Evolutionary conservation across 2,113 vertebrate species (phyloP), one percentile per base, ranked within the genome.

Genomic region (Labeo rohita): DNA sequence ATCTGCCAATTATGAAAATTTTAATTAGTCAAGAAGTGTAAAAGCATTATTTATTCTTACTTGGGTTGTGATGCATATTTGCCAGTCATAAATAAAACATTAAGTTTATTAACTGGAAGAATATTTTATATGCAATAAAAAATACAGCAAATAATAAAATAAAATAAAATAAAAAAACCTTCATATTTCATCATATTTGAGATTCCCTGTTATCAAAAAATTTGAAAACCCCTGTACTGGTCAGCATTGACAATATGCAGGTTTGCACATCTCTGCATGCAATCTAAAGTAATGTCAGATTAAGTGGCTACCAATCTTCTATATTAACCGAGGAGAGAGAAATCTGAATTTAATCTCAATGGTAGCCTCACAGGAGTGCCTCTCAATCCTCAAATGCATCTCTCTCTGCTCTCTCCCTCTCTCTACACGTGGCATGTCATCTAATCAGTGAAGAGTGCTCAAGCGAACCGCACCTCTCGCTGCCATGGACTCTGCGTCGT

Each of bases 401-500:
- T 49, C 59, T 23, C 21, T 80, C 43, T 83, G 56, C 15, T 47
- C 59, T 34, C 56, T 65, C 23, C 34, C 12, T 50, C 15, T 68
- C 23, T 4, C 52, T 21, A 59, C 52, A 80, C 36, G 18, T 43
- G 36, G 36, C 77, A 80, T 80, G 77, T 61, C 36, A 61, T 61
- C 54, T 59, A 56, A 56, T 83, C 81, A 73, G 50, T 45, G 6
- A 83, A 59, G 50, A 83, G 66, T 50, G 63, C 54, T 61, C 15
- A 7, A 52, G 36, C n/a, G 12, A 9, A 18, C 23, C 8, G 39
- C 39, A 95, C 95, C 94, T 93, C 88, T 90, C 88, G 78, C 90
- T 94, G 89, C 90, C 85, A 85, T 85, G 88, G 87, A 95, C 85
- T 85, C 92, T 87, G 49, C 92, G 84, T 81, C 85, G 13, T 84